Evolutionary conservation across 1,140 invertebrate genomes (phyloP), one percentile per base, ranked within the genome.

Genomic region (Holcopasites calliopsidis): DNA sequence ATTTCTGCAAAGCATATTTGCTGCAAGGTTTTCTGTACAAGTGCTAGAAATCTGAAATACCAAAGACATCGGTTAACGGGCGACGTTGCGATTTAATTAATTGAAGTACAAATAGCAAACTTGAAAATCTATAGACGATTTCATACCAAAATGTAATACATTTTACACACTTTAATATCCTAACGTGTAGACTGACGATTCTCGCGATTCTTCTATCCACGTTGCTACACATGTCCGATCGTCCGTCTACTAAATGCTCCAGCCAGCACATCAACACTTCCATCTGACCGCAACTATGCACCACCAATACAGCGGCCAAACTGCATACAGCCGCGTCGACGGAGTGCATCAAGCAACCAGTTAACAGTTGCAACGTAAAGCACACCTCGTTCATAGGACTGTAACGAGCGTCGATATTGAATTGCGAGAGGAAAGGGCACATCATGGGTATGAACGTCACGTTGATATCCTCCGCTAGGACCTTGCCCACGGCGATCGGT

Each of bases 231-330:
- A 78, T 44, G 47, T 79, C 77, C 23, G 60, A 44, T 2, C 75
- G 31, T 8, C 69, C 72, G 8, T 74, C 55, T 3, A 84, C 50
- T 5, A 85, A 58, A 13, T 79, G 55, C 0, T 77, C 31, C 44
- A 85, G 26, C 77, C 77, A 82, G 5, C 65, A 65, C 60, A 79
- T 86, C 7, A 90, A 18, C 8, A 90, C 82, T 31, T 86, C 68
- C 7, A 88, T 21, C 28, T 89, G 87, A 0, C 86, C 85, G 49
- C 83, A 88, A 13, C 77, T 78, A 26, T 89, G 88, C n/a, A 85
- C 76, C 3, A 84, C 83, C 16, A 90, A 86, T 6, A 82, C 60
- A 11, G 86, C 85, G 0, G 76, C 84, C 1, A 89, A 31, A 23
- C 79, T 82, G 69, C 85, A 87, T 5, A 76, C 60, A 4, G 52